Percentiles rank a stretch among this genome's conserved stretches.
Conservation (phyloP, 2,888 invertebrate species). For the Crocallis elinguaria region DNA sequence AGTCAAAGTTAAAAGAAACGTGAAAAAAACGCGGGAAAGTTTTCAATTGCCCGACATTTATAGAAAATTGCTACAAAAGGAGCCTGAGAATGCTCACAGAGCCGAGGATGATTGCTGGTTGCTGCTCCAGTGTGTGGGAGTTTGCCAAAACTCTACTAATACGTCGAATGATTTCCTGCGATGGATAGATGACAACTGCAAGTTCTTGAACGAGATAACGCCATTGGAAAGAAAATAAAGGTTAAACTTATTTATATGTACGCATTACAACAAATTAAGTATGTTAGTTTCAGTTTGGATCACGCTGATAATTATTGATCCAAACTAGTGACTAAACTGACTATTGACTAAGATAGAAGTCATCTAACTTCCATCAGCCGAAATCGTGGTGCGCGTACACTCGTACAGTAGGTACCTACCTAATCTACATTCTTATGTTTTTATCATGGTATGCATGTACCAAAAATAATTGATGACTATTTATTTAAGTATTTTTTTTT, state of each 20-base stretch:
- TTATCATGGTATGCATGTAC: too few relatives aligned
- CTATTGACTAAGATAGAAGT: too few relatives aligned
- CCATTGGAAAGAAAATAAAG: slow-evolving; percentile 49
- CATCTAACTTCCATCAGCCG: too few relatives aligned
- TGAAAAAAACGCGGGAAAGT: slow-evolving; percentile 9
- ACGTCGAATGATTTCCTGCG: slow-evolving; percentile 83
- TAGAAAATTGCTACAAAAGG: slow-evolving; percentile 23
- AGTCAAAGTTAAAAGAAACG: slow-evolving; percentile 13
- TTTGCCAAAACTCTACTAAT: slow-evolving; percentile 40
- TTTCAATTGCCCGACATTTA: slow-evolving; percentile 31
- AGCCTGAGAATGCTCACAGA: slow-evolving; percentile 81
- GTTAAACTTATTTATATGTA: neutral
- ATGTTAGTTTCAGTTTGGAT: too few relatives aligned
- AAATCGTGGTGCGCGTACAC: too few relatives aligned
- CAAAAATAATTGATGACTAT: too few relatives aligned
- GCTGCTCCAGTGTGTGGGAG: slow-evolving; percentile 85
- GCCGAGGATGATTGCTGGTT: slow-evolving; percentile 89
- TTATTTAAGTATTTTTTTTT: too few relatives aligned
- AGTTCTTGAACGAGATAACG: slow-evolving; percentile 51
- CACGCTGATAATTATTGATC: too few relatives aligned
- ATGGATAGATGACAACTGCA: slow-evolving; percentile 72
- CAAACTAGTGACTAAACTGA: too few relatives aligned
- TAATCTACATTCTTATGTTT: too few relatives aligned
- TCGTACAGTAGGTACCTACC: too few relatives aligned
- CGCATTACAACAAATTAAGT: too few relatives aligned